phyloP scores from a whole-genome alignment of 2,113 vertebrate genomes.

The Neodontobutis hainanensis region DNA sequence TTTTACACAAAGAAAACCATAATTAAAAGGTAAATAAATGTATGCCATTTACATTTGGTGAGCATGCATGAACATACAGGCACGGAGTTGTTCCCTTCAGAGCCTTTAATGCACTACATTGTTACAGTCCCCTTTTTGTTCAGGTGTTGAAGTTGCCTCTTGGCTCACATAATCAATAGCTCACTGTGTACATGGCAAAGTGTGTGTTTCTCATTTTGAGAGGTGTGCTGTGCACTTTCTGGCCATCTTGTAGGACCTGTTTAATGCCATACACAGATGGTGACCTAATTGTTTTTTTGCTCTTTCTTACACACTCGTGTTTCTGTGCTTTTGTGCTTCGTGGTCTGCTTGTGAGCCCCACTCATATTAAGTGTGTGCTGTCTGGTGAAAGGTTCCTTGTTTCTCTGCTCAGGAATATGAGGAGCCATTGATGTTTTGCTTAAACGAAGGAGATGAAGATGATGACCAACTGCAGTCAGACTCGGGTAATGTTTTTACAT shows the following conservation, averaged over 20 bases:
- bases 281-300: constrained; percentile 51
- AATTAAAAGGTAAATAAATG: too few relatives aligned
- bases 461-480: constrained; percentile 44
- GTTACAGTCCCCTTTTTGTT: constrained; percentile 53
- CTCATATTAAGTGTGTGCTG: constrained; percentile 5
- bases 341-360: constrained; percentile 12
- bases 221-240: constrained; percentile 36
- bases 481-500: constrained; percentile 46
- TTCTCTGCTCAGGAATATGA: constrained; percentile 59
- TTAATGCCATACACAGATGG: constrained; percentile 61
- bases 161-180: constrained; percentile 50
- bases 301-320: constrained; percentile 47
- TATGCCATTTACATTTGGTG: not conserved
- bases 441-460: constrained; percentile 65
- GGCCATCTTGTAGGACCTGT: constrained; percentile 42
- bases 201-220: constrained; percentile 46
- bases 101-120: constrained; percentile 45
- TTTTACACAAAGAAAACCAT: too few relatives aligned
- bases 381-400: constrained; percentile 37
- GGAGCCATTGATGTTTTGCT: constrained; percentile 68
- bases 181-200: constrained; percentile 42
- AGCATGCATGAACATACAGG: constrained; percentile 29
- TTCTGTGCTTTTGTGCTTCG: constrained; percentile 36
- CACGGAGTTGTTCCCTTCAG: not conserved
- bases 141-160: constrained; percentile 62